Percentiles rank a stretch among this genome's conserved stretches.
These are phyloP conservation scores for Panulirus ornatus DNA, from an alignment of 1,140 invertebrate species.

Conservation along the genomic window DNA sequence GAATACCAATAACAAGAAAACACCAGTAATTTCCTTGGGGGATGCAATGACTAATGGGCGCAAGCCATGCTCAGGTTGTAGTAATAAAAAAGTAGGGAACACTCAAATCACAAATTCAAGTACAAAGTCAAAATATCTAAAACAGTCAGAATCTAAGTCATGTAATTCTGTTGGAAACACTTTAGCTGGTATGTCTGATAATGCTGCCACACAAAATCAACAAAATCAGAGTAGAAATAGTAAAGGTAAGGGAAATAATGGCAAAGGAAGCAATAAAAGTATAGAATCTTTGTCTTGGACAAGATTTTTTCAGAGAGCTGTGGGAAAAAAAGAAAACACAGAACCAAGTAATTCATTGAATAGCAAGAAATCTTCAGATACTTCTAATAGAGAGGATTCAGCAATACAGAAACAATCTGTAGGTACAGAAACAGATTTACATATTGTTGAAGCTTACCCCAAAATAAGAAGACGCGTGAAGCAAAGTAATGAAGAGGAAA, in stretches of 20 bases:
- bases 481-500: constrained; percentile 83
- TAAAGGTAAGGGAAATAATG: constrained; percentile 54
- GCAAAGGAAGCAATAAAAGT: constrained; percentile 42
- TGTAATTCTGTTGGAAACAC: constrained; percentile 77
- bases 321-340: constrained; percentile 44
- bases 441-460: constrained; percentile 68
- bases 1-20: constrained; percentile 24
- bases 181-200: constrained; percentile 48
- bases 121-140: constrained; percentile 77
- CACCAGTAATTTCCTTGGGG: neutral
- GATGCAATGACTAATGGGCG: constrained; percentile 78
- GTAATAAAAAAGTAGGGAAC: constrained; percentile 76
- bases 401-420: constrained; percentile 74
- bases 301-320: constrained; percentile 56
- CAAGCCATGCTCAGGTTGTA: constrained; percentile 74
- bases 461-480: constrained; percentile 74
- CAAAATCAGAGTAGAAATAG: constrained; percentile 63
- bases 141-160: constrained; percentile 76
- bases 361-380: constrained; percentile 73
- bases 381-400: constrained; percentile 49
- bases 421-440: constrained; percentile 74
- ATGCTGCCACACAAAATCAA: constrained; percentile 49
- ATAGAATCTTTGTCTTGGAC: constrained; percentile 61
- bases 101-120: constrained; percentile 76
- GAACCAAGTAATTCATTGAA: constrained; percentile 72